Percentiles rank a stretch among this genome's conserved stretches.
These are phyloP conservation scores for Mactromeris polynyma DNA, from an alignment of 2,888 invertebrate species.

Conservation along the genomic window DNA sequence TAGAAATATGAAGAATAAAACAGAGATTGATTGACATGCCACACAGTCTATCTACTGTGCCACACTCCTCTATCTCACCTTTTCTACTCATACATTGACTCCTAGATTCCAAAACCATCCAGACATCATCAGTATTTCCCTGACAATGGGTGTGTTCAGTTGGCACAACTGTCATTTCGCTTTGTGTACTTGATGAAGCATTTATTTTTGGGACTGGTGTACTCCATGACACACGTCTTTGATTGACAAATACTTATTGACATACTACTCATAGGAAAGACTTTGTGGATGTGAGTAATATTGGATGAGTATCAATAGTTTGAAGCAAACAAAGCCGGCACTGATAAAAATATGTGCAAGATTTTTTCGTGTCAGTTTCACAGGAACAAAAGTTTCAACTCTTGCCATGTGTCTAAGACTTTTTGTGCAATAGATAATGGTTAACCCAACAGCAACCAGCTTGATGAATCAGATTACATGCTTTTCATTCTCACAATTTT, in stretches of 20 bases:
- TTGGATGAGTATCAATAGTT: not conserved
- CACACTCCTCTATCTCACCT: conserved; percentile 11
- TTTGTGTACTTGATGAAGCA: not conserved
- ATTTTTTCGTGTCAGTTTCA: not conserved
- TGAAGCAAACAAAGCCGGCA: not conserved
- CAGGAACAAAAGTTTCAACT: no score
- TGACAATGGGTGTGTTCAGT: not conserved
- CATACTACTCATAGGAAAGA: not conserved
- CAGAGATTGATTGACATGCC: conserved; percentile 1
- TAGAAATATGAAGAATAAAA: not conserved
- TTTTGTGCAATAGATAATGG: no score
- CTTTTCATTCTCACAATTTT: not conserved
- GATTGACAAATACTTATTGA: conserved; percentile 2
- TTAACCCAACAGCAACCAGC: not conserved
- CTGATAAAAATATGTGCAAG: not conserved
- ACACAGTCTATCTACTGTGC: not conserved
- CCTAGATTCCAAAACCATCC: not conserved
- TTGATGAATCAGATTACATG: not conserved
- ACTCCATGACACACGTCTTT: not conserved
- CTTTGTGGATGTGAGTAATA: not conserved
- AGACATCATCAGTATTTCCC: not conserved
- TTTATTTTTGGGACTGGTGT: not conserved
- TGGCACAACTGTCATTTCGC: not conserved
- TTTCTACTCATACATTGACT: not conserved
- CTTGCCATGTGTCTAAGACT: no score